Conservation (phyloP, 1,140 invertebrate genomes). For the Teleopsis dalmanni region DNA sequence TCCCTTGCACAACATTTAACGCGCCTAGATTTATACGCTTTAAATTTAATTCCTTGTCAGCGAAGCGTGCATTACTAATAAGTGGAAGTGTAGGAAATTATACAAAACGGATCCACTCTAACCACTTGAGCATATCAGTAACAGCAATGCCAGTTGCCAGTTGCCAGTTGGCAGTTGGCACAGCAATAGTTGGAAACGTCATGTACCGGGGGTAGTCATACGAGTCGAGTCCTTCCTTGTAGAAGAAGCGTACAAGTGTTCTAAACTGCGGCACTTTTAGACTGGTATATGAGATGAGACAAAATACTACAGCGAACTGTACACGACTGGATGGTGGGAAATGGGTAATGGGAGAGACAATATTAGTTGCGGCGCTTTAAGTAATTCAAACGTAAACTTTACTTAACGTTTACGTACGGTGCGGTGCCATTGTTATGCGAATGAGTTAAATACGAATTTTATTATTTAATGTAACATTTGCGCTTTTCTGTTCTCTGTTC, state of each 20-base stretch:
- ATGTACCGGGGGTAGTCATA: no score
- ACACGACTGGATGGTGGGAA: background rate
- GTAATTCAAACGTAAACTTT: background rate
- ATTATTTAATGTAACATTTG: constrained; percentile 12
- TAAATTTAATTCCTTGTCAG: constrained; percentile 8
- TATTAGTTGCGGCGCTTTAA: background rate
- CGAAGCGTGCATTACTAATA: constrained; percentile 11
- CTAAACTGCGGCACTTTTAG: background rate
- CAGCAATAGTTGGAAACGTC: no score
- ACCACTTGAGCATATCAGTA: no score
- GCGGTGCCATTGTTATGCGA: background rate
- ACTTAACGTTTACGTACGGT: background rate
- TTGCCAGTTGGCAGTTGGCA: no score
- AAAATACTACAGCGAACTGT: constrained; percentile 1
- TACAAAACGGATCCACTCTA: background rate
- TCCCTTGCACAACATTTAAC: no score
- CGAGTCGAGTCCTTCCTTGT: no score
- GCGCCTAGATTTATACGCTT: constrained; percentile 7
- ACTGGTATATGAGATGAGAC: background rate
- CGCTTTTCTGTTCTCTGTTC: no score
- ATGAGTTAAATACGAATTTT: constrained; percentile 11
- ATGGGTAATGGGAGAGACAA: background rate
- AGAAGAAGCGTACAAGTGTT: background rate
- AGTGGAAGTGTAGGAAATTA: background rate
- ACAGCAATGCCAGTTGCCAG: no score